Evolutionary conservation across 2,113 vertebrate species (phyloP), one percentile per base, ranked within the genome.

Genomic region (Poeciliopsis occidentalis): DNA sequence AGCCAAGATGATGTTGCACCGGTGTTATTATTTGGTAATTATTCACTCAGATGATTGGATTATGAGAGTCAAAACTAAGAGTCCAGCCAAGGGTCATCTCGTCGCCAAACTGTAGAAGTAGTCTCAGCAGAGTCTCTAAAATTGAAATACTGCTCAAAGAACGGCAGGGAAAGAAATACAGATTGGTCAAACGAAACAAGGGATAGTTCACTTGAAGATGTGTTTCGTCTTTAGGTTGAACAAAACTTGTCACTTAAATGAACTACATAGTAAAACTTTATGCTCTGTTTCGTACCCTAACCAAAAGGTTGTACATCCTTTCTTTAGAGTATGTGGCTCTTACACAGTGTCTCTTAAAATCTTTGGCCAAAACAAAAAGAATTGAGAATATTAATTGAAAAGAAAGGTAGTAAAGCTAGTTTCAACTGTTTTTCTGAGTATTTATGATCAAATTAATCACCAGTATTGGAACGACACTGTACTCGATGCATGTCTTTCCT

Each of bases 11-110:
- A 90, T 89, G 88, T 90, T 83, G 88, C 83, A 79, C 81, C 63
- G 29, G 80, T 87, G 79, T 91, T 88, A 88, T 89, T 90, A 89
- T 88, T 89, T 85, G 81, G 74, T 87, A 88, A 92, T 93, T 92
- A 90, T 89, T 92, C 86, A 89, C 81, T 72, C 77, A 66, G 78
- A 64, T 84, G 88, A 88, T 91, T 88, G 85, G 75, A 91, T 91
- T 90, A 88, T 85, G 54, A 87, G 83, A 86, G 81, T 87, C 84
- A 83, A 88, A 92, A 84, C 73, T 51, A 31, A 88, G 75, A 90
- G 88, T 89, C 91, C 87, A 88, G 89, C 91, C 90, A 92, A 89
- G 84, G 89, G 88, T 92, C 85, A 91, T 83, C 67, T 63, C 62
- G n/a, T 69, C 69, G 76, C 78, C 80, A 80, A 87, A 89, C 39